Evolutionary conservation across 2,113 vertebrate genomes (phyloP).

Genomic region (Pygoscelis adeliae): DNA sequence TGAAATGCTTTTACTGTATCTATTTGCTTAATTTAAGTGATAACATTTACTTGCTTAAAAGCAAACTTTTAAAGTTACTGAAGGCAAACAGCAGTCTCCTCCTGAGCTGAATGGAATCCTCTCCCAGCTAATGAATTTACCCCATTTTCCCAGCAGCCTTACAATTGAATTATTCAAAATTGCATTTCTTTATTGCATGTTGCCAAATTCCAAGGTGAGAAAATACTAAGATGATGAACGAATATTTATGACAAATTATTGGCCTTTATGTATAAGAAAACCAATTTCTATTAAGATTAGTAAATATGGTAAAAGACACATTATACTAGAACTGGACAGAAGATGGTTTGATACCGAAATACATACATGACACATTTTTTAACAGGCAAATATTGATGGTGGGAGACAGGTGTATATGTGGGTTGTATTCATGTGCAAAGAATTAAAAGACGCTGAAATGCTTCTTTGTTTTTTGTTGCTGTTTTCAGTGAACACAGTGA

Average conservation of each 20-base stretch:
- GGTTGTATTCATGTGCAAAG: not conserved
- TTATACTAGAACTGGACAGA: slow-evolving; percentile 46
- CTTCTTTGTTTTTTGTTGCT: not conserved
- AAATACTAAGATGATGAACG: slow-evolving; percentile 78
- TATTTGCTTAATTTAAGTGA: not conserved
- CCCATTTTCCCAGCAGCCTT: slow-evolving; percentile 24
- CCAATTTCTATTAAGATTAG: slow-evolving; percentile 77
- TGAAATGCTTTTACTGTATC: not conserved
- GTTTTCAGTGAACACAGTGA: not conserved
- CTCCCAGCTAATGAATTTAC: slow-evolving; percentile 5
- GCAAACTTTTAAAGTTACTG: not conserved
- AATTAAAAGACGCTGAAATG: not conserved
- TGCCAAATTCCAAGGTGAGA: slow-evolving; percentile 71
- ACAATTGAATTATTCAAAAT: slow-evolving; percentile 60
- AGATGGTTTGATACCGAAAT: not conserved
- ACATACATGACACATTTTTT: not conserved
- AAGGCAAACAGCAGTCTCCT: not conserved
- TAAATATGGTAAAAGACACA: slow-evolving; percentile 54
- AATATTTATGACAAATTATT: slow-evolving; percentile 88
- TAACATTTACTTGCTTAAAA: not conserved
- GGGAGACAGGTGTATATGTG: not conserved
- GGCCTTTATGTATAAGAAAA: slow-evolving; percentile 80
- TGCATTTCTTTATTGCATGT: slow-evolving; percentile 54
- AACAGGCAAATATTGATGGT: not conserved
- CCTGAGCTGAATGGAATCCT: not conserved